These are phyloP conservation scores for Cichladusa arquata DNA, from an alignment of 2,113 vertebrate genomes.

Conservation along the genomic window DNA sequence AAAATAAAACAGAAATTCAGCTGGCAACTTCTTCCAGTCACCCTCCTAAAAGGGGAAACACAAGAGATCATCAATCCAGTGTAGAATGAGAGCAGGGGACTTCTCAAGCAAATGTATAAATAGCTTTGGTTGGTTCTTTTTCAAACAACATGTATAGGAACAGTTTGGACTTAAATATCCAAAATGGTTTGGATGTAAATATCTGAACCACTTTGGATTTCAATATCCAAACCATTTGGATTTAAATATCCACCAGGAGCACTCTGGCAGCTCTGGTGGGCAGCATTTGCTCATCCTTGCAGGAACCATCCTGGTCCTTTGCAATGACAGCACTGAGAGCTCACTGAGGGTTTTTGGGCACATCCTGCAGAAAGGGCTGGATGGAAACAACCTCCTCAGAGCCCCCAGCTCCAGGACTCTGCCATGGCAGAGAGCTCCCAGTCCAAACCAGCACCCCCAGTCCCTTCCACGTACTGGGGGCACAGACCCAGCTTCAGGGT, in stretches of 20 bases:
- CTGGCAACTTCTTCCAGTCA: not conserved
- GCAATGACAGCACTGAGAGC: not conserved
- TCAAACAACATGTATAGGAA: not conserved
- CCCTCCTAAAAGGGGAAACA: constrained; percentile 14
- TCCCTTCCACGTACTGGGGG: accelerated
- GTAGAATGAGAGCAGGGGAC: not conserved
- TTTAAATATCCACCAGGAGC: not conserved
- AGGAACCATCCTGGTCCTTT: not conserved
- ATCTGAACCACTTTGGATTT: not conserved
- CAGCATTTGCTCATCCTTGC: not conserved
- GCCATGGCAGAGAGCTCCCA: not conserved
- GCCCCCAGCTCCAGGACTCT: not conserved
- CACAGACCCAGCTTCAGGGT: not conserved
- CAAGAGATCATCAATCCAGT: not conserved
- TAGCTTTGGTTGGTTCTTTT: not conserved
- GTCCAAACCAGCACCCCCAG: not conserved
- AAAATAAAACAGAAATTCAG: constrained; percentile 54
- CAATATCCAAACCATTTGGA: not conserved
- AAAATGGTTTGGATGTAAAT: not conserved
- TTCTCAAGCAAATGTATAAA: not conserved
- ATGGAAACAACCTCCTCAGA: not conserved
- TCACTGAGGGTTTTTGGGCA: not conserved
- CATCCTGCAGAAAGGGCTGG: not conserved
- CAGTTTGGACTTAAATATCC: not conserved
- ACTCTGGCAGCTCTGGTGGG: not conserved